Percentiles rank a stretch among this genome's conserved stretches.
These are phyloP conservation scores for Leptoteleia sp. DNA, from an alignment of 1,140 invertebrate species.

Conservation along the genomic window DNA sequence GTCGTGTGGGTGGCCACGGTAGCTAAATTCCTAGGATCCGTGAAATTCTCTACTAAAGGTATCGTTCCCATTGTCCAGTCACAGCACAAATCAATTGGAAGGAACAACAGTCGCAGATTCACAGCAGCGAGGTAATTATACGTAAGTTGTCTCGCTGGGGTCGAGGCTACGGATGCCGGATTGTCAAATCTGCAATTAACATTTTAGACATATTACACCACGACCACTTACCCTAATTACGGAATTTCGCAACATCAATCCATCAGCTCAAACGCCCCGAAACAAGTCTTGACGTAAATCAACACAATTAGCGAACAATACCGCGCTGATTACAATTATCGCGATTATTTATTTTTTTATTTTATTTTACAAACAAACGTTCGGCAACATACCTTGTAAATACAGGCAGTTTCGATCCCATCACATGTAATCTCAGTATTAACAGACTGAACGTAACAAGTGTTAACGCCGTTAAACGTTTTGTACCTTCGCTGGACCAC, in stretches of 20 bases:
- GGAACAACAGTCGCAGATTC: conserved; percentile 94
- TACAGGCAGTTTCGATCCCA: conserved; percentile 97
- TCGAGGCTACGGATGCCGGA: conserved; percentile 90
- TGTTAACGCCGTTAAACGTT: conserved; percentile 88
- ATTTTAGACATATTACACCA: conserved; percentile 60
- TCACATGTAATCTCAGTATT: conserved; percentile 93
- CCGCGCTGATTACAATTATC: conserved; percentile 7
- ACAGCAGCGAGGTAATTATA: conserved; percentile 96
- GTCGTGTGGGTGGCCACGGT: conserved; percentile 88
- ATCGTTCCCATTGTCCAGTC: conserved; percentile 99
- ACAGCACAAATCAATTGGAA: conserved; percentile 95
- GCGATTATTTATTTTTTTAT: neutral
- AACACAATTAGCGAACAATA: conserved; percentile 40
- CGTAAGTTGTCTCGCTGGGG: conserved; percentile 92
- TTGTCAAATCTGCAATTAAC: conserved; percentile 90
- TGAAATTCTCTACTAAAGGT: conserved; percentile 89
- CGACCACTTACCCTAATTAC: conserved; percentile 59
- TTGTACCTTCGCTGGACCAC: conserved; percentile 88
- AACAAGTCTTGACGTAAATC: conserved; percentile 32
- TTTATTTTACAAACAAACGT: neutral
- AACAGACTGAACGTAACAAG: conserved; percentile 91
- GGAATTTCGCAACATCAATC: conserved; percentile 50
- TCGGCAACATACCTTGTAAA: conserved; percentile 87
- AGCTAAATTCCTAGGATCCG: conserved; percentile 92
- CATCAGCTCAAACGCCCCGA: conserved; percentile 46